A percentile compares a stretch with the other conserved stretches of the same genome.
Conservation (phyloP, 1,140 invertebrate genomes). For the Drosophila nigromelanica region DNA sequence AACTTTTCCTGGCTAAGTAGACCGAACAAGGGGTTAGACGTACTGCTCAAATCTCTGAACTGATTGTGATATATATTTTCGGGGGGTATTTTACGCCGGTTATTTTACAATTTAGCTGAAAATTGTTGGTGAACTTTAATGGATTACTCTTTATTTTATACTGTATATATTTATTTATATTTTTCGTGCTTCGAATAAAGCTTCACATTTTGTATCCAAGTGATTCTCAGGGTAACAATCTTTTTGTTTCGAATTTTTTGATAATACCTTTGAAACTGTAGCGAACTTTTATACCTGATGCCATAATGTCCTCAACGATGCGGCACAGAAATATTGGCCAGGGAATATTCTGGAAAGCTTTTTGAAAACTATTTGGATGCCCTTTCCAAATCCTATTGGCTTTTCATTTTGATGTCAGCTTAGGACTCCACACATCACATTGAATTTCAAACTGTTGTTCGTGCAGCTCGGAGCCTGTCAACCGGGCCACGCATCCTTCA, state of each 20-base stretch:
- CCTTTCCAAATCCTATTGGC: constrained; percentile 34
- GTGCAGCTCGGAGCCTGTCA: constrained; percentile 41
- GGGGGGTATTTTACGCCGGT: not conserved
- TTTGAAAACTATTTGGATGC: constrained; percentile 30
- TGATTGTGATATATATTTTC: not conserved
- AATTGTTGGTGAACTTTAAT: not conserved
- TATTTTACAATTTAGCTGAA: not conserved
- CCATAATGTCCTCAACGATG: not conserved
- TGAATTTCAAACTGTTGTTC: constrained; percentile 23
- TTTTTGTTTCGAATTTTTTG: too few species aligned
- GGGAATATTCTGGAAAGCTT: not conserved
- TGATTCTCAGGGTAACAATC: too few species aligned
- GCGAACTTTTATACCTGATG: not conserved
- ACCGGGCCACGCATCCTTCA: constrained; percentile 39
- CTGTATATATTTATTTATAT: not conserved
- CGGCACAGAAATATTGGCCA: not conserved
- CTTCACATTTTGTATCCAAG: too few species aligned
- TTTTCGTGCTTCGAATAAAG: too few species aligned
- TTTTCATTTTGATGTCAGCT: constrained; percentile 38
- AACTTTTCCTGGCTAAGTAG: constrained; percentile 3
- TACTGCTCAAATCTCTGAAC: constrained; percentile 1
- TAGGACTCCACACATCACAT: constrained; percentile 23
- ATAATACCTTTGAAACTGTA: not conserved
- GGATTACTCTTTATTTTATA: not conserved
- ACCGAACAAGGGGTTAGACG: constrained; percentile 2